A percentile compares a stretch with the other conserved stretches of the same genome.
Evolutionary conservation across 64 coral and sea anemone genomes (phyloP).

Genomic region (Platygyra sinensis): DNA sequence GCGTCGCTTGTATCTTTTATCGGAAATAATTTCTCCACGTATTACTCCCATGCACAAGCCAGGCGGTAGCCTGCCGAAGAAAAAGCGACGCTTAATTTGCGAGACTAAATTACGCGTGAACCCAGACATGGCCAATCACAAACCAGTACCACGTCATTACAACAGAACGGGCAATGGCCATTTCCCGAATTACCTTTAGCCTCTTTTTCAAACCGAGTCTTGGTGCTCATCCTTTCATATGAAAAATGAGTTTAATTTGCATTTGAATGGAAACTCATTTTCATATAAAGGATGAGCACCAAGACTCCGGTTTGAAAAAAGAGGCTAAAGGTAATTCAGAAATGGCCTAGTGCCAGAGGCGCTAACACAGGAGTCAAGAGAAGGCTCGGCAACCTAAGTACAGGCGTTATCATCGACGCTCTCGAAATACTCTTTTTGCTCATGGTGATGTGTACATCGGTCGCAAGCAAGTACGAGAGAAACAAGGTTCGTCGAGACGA

Average conservation of each 20-base stretch:
- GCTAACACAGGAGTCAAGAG: not conserved
- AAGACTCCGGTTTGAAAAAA: too few relatives aligned
- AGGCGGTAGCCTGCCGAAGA: too few relatives aligned
- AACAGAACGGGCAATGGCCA: not conserved
- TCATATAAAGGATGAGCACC: too few relatives aligned
- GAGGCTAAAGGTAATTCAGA: too few relatives aligned
- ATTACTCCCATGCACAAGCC: constrained; percentile 89
- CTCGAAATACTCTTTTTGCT: too few relatives aligned
- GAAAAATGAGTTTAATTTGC: too few relatives aligned
- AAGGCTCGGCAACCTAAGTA: constrained; percentile 31
- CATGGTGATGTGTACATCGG: constrained; percentile 88
- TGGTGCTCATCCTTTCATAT: too few relatives aligned
- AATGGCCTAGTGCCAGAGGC: not conserved
- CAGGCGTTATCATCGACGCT: constrained; percentile 71
- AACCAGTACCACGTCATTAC: constrained; percentile 25
- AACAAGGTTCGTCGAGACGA: not conserved
- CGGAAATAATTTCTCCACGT: constrained; percentile 93
- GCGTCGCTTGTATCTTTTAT: constrained; percentile 88
- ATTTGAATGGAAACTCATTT: too few relatives aligned
- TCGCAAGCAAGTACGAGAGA: not conserved
- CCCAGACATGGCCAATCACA: constrained; percentile 57
- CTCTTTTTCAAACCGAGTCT: too few relatives aligned
- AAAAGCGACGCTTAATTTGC: too few relatives aligned
- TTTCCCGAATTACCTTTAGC: too few relatives aligned
- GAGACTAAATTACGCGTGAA: constrained; percentile 55